Evolutionary conservation across 2,113 vertebrate species (phyloP), one percentile per base, ranked within the genome.

Genomic region (Pterocles orientalis): DNA sequence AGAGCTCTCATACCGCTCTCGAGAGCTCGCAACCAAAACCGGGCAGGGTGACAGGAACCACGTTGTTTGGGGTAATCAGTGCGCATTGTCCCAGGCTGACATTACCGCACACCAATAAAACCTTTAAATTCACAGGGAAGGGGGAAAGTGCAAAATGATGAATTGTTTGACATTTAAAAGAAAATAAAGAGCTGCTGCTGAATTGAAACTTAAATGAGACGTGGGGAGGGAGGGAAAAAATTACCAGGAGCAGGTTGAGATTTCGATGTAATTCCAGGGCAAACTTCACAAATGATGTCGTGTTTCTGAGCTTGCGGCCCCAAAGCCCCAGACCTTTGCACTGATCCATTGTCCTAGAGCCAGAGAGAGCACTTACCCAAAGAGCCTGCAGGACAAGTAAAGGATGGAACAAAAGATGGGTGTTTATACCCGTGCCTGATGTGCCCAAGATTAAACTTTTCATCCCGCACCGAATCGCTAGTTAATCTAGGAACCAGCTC

Each of bases 151-250:
- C 28, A 86, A 82, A 89, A 83, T 65, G 85, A 94, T 85, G 62
- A 82, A 84, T 77, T 81, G 91, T 86, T 96, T 88, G 91, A 77
- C 87, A 13, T 65, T 65, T 33, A 53, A 39, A 76, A 50, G 86
- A 69, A 88, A 79, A 81, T 43, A 33, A n/a, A 73, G 80, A 70
- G 31, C 94, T 25, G 66, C 68, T 70, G 71, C 54, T 34, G 29
- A 43, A 53, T 12, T 71, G 61, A 47, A 82, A 64, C 48, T 70
- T 43, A 14, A 64, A 47, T 2, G 65, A 90, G 73, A 56, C 25
- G 34, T 33, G 18, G 12, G 21, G 34, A 41, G 20, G 61, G 25
- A 34, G 18, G n/a, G 25, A 25, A 56, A 53, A 84, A 69, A 26
- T 14, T 2, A 14, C 28, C 29, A 10, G 62, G 73, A 64, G 48